These are phyloP conservation scores for Dascyllus trimaculatus DNA, from an alignment of 2,113 vertebrate species.

Conservation along the genomic window DNA sequence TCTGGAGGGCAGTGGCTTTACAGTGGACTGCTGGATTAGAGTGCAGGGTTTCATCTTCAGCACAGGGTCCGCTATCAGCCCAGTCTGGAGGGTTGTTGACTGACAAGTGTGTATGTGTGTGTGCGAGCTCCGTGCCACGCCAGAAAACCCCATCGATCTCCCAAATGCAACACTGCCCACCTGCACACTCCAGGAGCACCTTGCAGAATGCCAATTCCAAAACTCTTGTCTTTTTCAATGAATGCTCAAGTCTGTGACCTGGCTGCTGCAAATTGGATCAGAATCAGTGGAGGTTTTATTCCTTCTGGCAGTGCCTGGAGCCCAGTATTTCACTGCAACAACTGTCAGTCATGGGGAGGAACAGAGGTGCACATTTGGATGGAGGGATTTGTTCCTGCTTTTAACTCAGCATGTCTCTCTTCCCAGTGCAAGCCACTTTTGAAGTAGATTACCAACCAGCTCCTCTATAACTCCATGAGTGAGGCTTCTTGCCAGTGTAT, in stretches of 20 bases:
- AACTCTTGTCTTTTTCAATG: constrained; percentile 72
- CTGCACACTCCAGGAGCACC: constrained; percentile 44
- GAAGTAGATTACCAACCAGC: constrained; percentile 62
- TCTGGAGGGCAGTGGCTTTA: constrained; percentile 37
- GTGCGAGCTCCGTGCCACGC: constrained; percentile 1
- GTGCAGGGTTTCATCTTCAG: constrained; percentile 53
- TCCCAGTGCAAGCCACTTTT: constrained; percentile 53
- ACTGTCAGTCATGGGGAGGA: constrained; percentile 69
- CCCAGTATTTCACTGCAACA: constrained; percentile 61
- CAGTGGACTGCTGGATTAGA: constrained; percentile 42
- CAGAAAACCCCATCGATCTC: constrained; percentile 72
- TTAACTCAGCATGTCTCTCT: constrained; percentile 65
- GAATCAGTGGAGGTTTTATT: constrained; percentile 77
- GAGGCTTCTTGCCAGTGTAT: constrained; percentile 31
- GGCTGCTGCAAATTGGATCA: constrained; percentile 74
- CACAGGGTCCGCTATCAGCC: constrained; percentile 27
- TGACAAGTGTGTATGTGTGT: constrained; percentile 11
- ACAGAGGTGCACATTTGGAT: constrained; percentile 59
- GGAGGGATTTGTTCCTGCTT: constrained; percentile 62
- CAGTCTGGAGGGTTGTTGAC: constrained; percentile 25
- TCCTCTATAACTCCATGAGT: constrained; percentile 43
- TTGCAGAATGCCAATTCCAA: constrained; percentile 73
- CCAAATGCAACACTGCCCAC: constrained; percentile 56
- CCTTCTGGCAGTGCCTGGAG: constrained; percentile 74
- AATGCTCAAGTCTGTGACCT: constrained; percentile 69